These are phyloP conservation scores for Leptestheria dahalacensis DNA, from an alignment of 1,140 invertebrate species.

Conservation along the genomic window DNA sequence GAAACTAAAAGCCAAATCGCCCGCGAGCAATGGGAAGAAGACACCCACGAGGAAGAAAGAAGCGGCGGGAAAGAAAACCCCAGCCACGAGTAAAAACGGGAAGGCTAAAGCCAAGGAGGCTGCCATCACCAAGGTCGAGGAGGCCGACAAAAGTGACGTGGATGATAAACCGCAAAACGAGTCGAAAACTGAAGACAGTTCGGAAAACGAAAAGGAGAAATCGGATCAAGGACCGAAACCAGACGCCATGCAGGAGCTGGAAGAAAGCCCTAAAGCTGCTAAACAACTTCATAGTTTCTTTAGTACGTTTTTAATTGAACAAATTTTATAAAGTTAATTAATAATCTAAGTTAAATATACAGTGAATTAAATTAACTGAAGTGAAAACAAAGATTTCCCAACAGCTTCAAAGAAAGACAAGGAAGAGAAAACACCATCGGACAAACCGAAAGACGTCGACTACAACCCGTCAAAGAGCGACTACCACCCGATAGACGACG, in stretches of 20 bases:
- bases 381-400: no score
- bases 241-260: neutral
- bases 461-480: constrained; percentile 62
- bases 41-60: no score
- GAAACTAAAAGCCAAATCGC: no score
- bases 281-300: neutral
- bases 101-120: constrained; percentile 9
- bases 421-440: neutral
- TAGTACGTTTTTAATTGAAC: neutral
- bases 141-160: constrained; percentile 16
- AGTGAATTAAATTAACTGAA: no score
- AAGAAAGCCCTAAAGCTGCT: neutral
- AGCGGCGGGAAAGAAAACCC: neutral
- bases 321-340: neutral
- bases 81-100: neutral
- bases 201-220: neutral
- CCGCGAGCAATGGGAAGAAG: no score
- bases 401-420: neutral
- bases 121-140: constrained; percentile 13
- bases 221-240: no score
- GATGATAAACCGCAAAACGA: constrained; percentile 2
- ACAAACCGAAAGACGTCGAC: constrained; percentile 20
- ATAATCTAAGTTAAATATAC: no score
- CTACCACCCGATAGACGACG: constrained; percentile 83
- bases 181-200: no score